Evolutionary conservation across 2,888 invertebrate species (phyloP), one percentile per base, ranked within the genome.

Genomic region (Drosophila nigritarsus): DNA sequence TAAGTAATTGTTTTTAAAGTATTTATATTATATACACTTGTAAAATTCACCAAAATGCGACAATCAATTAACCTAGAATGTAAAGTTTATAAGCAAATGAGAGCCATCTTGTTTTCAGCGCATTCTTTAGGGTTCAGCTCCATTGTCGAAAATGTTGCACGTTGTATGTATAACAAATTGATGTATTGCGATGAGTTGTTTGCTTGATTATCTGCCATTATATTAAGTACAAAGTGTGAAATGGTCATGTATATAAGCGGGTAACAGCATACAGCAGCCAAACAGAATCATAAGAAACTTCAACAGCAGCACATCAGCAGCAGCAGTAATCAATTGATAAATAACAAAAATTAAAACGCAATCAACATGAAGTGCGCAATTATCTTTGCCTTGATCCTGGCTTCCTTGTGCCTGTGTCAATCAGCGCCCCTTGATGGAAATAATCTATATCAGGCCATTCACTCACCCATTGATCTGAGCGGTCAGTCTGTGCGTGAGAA

Each of bases 271-370:
- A 11, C 34, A 20, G 45, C 15, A 30, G 29, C 63, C 56, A n/a
- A 65, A 86, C 85, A 85, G 90, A 85, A 89, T 67, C 69, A 32
- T 4, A 71, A 88, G 73, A 73, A 70, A 73, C 64, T 65, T 48
- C 70, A 60, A 56, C 8, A 62, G 60, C 51, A 75, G n/a, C 77
- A 69, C 59, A 82, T 49, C 73, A 63, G 15, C 36, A 79, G 18
- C 53, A 50, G 2, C 27, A 55, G 45, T n/a, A 27, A 56, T 36
- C 4, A 58, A 61, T 27, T 61, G 9, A 62, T 8, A 27, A 24
- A 60, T 15, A 20, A 15, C 9, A 54, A 54, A 49, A 8, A 50
- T 49, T 18, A 29, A 53, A 45, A n/a, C 40, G n/a, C 11, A 36
- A 24, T 45, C 30, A 80, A 63, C 7, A 85, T 89, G 88, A 69